Evolutionary conservation across 1,140 invertebrate species (phyloP).

Genomic region (Pteromalus puparum): DNA sequence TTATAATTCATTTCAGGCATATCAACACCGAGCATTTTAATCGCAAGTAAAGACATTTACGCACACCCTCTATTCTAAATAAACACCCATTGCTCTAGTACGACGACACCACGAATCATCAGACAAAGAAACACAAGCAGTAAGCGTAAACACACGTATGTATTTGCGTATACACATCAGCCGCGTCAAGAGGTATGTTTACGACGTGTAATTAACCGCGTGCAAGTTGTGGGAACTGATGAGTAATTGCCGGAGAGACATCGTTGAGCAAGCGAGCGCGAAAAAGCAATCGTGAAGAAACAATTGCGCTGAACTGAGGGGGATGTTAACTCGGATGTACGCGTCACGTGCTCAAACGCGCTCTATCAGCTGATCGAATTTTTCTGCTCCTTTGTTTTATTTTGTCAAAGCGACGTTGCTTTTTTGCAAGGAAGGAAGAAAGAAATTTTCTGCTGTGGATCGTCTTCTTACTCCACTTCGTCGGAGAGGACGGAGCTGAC

Average conservation of each 20-base stretch:
- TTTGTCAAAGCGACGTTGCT: no score
- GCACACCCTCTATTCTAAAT: no score
- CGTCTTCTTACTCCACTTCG: no score
- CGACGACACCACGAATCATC: background rate
- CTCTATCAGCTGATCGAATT: background rate
- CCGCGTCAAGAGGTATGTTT: background rate
- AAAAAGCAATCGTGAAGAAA: conserved; percentile 19
- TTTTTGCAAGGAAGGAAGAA: no score
- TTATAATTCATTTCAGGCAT: no score
- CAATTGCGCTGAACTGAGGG: no score
- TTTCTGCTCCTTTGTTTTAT: no score
- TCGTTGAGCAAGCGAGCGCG: background rate
- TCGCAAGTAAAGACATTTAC: no score
- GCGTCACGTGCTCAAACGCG: background rate
- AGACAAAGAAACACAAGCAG: background rate
- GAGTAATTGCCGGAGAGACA: background rate
- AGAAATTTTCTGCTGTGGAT: no score
- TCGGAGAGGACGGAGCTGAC: no score
- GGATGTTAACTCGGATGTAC: background rate
- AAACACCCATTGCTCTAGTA: no score
- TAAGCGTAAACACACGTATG: background rate
- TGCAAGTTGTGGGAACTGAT: background rate
- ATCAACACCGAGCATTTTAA: no score
- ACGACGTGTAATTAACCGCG: conserved; percentile 11
- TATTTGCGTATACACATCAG: background rate